A percentile compares a stretch with the other conserved stretches of the same genome.
Evolutionary conservation across 1,140 invertebrate genomes (phyloP).

Genomic region (Drosophila nannoptera): DNA sequence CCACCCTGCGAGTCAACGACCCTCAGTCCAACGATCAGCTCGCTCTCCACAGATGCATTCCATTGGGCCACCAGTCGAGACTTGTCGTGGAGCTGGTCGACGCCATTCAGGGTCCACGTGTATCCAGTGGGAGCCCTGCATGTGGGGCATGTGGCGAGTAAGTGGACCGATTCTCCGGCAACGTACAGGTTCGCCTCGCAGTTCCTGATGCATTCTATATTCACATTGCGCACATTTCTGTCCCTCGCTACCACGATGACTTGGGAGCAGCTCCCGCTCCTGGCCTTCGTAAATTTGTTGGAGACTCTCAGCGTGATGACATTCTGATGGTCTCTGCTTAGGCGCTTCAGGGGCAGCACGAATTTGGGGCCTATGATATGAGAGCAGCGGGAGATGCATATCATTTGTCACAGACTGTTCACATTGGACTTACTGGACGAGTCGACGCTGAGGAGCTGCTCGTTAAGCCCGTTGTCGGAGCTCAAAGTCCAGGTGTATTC

Average conservation of each 20-base stretch:
- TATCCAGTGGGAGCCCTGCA: constrained; percentile 14
- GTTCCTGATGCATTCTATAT: constrained; percentile 27
- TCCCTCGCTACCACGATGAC: neutral
- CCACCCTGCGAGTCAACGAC: neutral
- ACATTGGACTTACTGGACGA: constrained; percentile 10
- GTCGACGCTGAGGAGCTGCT: neutral
- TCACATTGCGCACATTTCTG: neutral
- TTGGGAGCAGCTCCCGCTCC: neutral
- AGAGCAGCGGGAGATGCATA: too few species aligned
- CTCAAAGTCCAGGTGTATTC: constrained; percentile 18
- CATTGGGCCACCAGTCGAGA: constrained; percentile 2
- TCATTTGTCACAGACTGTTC: neutral
- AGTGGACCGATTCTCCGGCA: neutral
- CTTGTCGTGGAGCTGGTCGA: constrained; percentile 8
- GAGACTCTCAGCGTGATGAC: constrained; percentile 2
- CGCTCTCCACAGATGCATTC: neutral
- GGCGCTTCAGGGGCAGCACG: neutral
- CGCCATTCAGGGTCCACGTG: constrained; percentile 21
- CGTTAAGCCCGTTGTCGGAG: neutral
- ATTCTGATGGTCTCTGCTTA: neutral
- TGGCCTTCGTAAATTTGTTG: neutral
- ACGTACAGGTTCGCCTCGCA: neutral
- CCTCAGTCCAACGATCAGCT: neutral
- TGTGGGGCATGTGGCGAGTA: constrained; percentile 9
- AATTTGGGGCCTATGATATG: too few species aligned